Conservation (phyloP, 2,113 vertebrate species). For the Rhinopomastus cyanomelas region DNA sequence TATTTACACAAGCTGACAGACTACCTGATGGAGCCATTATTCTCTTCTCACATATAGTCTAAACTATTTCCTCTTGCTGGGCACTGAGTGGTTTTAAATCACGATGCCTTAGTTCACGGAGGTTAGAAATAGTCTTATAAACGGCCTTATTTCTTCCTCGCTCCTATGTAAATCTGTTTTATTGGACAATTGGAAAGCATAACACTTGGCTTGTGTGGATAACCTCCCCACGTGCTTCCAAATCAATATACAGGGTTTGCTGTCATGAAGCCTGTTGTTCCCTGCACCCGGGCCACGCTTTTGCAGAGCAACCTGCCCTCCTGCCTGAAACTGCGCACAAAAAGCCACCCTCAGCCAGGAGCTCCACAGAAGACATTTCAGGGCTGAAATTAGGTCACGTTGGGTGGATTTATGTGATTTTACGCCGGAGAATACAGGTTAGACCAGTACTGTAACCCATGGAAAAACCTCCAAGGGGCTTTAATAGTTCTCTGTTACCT, state of each 20-base stretch:
- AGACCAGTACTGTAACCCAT: neutral
- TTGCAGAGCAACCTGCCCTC: neutral
- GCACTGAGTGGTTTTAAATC: slow-evolving; percentile 57
- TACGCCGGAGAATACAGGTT: neutral
- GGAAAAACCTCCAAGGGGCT: slow-evolving; percentile 17
- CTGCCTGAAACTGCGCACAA: neutral
- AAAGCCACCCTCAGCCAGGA: neutral
- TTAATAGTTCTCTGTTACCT: neutral
- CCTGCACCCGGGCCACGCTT: neutral
- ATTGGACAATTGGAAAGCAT: slow-evolving; percentile 70
- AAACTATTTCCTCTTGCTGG: slow-evolving; percentile 53
- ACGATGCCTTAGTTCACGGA: slow-evolving; percentile 29
- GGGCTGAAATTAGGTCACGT: neutral
- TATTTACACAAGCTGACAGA: slow-evolving; percentile 57
- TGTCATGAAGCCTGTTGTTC: slow-evolving; percentile 27
- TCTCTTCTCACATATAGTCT: slow-evolving; percentile 51
- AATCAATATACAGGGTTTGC: neutral
- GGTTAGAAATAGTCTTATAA: slow-evolving; percentile 13
- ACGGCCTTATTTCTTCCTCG: slow-evolving; percentile 33
- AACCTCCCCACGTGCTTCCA: slow-evolving; percentile 46
- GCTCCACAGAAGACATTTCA: neutral
- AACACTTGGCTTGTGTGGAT: slow-evolving; percentile 31
- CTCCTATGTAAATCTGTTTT: slow-evolving; percentile 70
- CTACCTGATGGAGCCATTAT: slow-evolving; percentile 64
- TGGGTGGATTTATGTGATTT: neutral